These are phyloP conservation scores for Lepidurus arcticus DNA, from an alignment of 1,140 invertebrate genomes.

Conservation along the genomic window DNA sequence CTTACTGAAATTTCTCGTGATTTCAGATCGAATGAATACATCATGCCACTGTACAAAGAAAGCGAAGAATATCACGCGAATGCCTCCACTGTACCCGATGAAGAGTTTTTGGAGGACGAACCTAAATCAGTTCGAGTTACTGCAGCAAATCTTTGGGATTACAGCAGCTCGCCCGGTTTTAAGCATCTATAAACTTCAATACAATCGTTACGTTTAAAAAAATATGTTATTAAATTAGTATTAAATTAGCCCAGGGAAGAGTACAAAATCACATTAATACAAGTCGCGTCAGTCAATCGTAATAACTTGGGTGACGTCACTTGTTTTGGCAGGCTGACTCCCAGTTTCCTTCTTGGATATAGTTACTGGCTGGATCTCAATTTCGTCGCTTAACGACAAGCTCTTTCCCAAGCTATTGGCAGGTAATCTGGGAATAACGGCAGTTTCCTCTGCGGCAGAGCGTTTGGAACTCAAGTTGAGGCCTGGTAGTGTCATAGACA, in stretches of 20 bases:
- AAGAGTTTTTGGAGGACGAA: neutral
- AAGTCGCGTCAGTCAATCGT: neutral
- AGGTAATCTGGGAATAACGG: neutral
- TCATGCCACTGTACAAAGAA: constrained; percentile 6
- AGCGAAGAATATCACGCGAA: neutral
- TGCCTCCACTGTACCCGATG: neutral
- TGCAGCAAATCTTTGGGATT: neutral
- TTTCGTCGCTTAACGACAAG: neutral
- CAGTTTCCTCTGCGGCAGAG: neutral
- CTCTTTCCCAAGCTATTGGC: neutral
- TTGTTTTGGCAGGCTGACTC: neutral
- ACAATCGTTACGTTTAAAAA: constrained; percentile 7
- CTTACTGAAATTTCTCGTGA: too few species aligned
- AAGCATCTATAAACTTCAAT: neutral
- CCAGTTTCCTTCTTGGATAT: neutral
- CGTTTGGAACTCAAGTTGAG: neutral
- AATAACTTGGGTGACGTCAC: neutral
- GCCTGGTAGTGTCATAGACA: neutral
- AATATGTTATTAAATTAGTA: neutral
- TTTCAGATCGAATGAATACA: neutral
- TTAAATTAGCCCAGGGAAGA: neutral
- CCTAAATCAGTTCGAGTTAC: neutral
- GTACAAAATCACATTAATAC: too few species aligned
- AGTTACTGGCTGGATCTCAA: neutral
- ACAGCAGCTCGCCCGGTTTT: neutral